phyloP scores from a whole-genome alignment of 2,797 vertebrate genomes.

The Cetoscarus ocellatus region DNA sequence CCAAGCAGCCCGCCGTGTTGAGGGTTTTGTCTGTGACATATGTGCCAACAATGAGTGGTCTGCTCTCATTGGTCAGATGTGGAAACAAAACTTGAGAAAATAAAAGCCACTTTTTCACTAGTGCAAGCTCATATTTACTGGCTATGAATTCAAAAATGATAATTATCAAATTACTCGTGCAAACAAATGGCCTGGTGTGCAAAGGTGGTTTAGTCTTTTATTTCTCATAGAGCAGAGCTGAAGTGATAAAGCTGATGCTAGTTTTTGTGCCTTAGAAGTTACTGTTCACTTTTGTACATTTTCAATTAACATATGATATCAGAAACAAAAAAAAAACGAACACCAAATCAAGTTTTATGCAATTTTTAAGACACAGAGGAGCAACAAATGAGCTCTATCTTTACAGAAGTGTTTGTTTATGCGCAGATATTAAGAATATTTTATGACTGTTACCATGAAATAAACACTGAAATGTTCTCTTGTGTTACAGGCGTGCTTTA shows the following conservation, averaged over 20 bases:
- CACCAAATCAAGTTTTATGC: background rate
- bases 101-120: too few relatives aligned
- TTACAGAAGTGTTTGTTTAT: background rate
- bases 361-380: conserved; percentile 5
- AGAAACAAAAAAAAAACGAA: too few relatives aligned
- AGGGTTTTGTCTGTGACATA: too few relatives aligned
- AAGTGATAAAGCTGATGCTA: background rate
- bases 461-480: background rate
- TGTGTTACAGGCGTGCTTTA: background rate
- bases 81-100: too few relatives aligned
- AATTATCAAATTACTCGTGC: too few relatives aligned
- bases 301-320: conserved; percentile 5
- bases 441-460: background rate
- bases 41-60: too few relatives aligned
- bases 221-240: conserved; percentile 13
- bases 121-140: too few relatives aligned
- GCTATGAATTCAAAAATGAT: too few relatives aligned
- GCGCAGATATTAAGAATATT: background rate
- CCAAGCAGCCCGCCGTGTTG: too few relatives aligned
- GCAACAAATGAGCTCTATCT: background rate
- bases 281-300: conserved; percentile 22
- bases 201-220: too few relatives aligned
- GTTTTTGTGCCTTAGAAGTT: background rate
- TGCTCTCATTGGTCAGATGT: too few relatives aligned
- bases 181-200: too few relatives aligned